Conservation (phyloP, 2,113 vertebrate species). For the Scortum barcoo region DNA sequence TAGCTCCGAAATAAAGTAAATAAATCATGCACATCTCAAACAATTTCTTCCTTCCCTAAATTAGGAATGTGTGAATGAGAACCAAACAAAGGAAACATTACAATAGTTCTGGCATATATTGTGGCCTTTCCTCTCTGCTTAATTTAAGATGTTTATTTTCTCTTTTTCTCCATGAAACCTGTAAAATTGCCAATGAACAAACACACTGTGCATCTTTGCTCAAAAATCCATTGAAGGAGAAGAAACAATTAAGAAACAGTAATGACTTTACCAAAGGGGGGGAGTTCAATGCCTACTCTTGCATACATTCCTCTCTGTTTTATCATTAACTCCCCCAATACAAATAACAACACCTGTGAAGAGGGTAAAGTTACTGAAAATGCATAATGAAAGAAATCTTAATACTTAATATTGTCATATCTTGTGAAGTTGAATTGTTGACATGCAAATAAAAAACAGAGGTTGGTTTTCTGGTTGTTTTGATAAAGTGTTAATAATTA, state of each 20-base stretch:
- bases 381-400: conserved; percentile 10
- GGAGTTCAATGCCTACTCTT: conserved; percentile 40
- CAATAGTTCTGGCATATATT: conserved; percentile 5
- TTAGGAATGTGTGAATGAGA: conserved; percentile 7
- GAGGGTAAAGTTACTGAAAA: conserved; percentile 14
- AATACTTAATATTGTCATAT: conserved; percentile 25
- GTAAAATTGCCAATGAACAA: conserved; percentile 55
- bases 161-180: conserved; percentile 32
- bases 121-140: conserved; percentile 28
- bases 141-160: conserved; percentile 48
- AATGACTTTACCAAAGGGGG: conserved; percentile 64
- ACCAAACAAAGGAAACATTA: conserved; percentile 5
- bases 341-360: conserved; percentile 36
- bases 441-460: conserved; percentile 35
- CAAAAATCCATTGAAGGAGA: conserved; percentile 63
- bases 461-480: conserved; percentile 19
- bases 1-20: conserved; percentile 18
- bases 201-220: conserved; percentile 46
- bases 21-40: conserved; percentile 30
- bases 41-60: neutral
- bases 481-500: conserved; percentile 79
- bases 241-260: conserved; percentile 70
- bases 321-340: conserved; percentile 51
- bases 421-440: conserved; percentile 57
- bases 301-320: conserved; percentile 55